Base-by-base conservation (phyloP, 1,140 invertebrate species). In the Orussus abietinus region DNA sequence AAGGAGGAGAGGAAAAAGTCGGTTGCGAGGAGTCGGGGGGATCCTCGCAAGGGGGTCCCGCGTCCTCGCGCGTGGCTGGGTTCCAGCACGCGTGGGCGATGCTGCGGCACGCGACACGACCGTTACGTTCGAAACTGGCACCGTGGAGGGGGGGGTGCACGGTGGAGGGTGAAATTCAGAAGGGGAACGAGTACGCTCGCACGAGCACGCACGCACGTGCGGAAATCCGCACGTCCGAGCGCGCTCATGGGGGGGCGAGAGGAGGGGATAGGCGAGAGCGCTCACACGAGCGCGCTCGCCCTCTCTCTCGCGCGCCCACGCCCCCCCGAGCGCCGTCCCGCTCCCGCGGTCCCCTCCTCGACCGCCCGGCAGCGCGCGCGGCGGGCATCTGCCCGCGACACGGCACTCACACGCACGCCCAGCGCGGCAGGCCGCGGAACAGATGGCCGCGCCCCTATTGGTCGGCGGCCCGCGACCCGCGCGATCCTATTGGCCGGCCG, bases 71-170 rank as follows among this genome's bases (percentile, higher is more conserved):
- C 33, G 26, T 47, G 59, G 53, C 57, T 62, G 56, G 56, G 64
- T 57, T 52, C 40, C 39, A 59, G 62, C 61, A 64, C 68, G 69
- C 69, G 69, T 72, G 67, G 69, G 69, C 68, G 69, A 70, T 64
- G 66, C 64, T 65, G 48, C 53, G 69, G 69, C 69, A 72, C 69
- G 69, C 69, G 69, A 72, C 69, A 71, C 58, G 68, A 72, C 69
- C 69, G 69, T 72, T 72, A 72, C 66, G 57, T 67, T 64, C 56
- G 57, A 62, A 65, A 66, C 60, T 55, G 44, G 55, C 41, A 54
- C 30, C 40, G 35, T 21, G 41, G 45, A 39, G 39, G 45, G 41
- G 45, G 11, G 42, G 42, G 40, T 41, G 39, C 33, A 45, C 37
- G 45, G 37, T 37, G 30, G 44, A 45, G 38, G 50, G 47, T 51